Percentiles rank a stretch among this genome's conserved stretches.
phyloP scores from a whole-genome alignment of 2,888 invertebrate species.

The Penaeus monodon region DNA sequence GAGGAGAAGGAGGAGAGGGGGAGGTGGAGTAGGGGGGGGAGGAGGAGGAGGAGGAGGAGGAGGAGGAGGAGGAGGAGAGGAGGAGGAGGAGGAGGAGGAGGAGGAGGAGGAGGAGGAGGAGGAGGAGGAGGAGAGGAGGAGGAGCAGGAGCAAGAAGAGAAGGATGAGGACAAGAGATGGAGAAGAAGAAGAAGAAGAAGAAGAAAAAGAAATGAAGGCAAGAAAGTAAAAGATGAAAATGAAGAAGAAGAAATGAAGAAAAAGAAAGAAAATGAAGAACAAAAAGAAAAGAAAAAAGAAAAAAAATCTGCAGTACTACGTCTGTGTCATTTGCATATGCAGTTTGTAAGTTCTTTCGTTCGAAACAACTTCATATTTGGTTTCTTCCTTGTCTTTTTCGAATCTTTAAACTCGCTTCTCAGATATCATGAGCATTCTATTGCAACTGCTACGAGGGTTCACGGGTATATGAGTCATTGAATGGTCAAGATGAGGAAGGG shows the following conservation, averaged over 20 bases:
- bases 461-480: neutral
- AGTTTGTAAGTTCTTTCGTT: no score
- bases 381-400: no score
- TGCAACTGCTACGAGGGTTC: neutral
- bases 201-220: neutral
- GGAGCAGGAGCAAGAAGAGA: neutral
- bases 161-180: neutral
- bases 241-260: neutral
- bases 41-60: neutral
- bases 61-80: neutral
- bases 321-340: no score
- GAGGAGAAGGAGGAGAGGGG: neutral
- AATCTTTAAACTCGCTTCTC: no score
- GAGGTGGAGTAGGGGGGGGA: neutral
- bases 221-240: neutral
- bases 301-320: neutral
- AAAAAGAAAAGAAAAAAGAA: neutral
- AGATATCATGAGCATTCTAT: no score
- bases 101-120: neutral
- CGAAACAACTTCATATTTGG: no score
- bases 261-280: neutral
- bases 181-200: neutral
- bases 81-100: neutral
- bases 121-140: neutral
- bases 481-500: no score